These are phyloP conservation scores for Pomatorhinus ruficollis DNA, from an alignment of 2,113 vertebrate species.

Conservation along the genomic window DNA sequence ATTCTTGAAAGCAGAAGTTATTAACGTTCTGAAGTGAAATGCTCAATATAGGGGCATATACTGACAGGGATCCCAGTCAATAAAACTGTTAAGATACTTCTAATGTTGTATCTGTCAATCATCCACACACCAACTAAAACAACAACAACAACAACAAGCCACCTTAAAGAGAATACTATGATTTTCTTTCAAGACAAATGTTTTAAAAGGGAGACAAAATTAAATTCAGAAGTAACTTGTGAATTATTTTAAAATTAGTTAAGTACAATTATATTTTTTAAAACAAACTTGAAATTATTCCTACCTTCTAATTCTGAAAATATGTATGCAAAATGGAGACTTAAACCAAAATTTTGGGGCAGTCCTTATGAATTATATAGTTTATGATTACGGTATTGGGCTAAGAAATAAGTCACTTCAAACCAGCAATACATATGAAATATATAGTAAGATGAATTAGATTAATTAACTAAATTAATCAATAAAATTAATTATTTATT, in stretches of 20 bases:
- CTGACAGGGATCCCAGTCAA: neutral
- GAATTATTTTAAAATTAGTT: neutral
- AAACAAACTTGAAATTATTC: neutral
- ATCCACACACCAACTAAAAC: neutral
- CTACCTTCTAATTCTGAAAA: neutral
- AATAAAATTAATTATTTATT: neutral
- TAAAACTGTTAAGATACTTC: neutral
- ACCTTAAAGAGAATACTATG: neutral
- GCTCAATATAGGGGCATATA: neutral
- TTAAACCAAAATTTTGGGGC: neutral
- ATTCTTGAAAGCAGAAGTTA: constrained; percentile 9
- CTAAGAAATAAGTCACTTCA: neutral
- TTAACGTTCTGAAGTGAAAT: neutral
- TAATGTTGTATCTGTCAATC: neutral
- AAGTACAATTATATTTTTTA: neutral
- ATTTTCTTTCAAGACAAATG: neutral
- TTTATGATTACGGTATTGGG: neutral
- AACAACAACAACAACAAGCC: neutral
- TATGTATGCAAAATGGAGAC: neutral
- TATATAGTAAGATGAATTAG: neutral
- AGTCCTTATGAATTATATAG: neutral
- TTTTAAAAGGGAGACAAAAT: neutral
- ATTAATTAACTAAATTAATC: neutral
- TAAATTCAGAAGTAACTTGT: neutral
- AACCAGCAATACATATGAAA: neutral